phyloP scores from a whole-genome alignment of 2,113 vertebrate species.

The Amphiprion percula region DNA sequence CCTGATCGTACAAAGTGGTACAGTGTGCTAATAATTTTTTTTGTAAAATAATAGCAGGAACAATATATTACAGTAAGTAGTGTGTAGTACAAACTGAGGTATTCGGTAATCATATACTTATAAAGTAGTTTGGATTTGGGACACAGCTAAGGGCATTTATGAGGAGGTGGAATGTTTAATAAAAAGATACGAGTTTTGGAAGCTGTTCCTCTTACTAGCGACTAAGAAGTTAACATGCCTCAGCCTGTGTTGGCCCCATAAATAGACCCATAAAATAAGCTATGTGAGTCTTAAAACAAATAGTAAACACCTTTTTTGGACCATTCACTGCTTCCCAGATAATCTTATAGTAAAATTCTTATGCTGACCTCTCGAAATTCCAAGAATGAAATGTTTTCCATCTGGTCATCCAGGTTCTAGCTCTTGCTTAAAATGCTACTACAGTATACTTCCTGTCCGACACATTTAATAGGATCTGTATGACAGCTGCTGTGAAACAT shows the following conservation, averaged over 20 bases:
- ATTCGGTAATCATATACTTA: neutral
- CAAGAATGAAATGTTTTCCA: neutral
- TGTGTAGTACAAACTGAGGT: neutral
- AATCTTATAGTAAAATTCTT: neutral
- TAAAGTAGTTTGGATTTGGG: neutral
- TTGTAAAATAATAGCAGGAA: too few species aligned
- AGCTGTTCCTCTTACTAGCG: too few species aligned
- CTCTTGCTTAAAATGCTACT: neutral
- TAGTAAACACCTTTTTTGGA: too few species aligned
- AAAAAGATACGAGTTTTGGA: neutral
- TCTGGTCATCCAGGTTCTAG: neutral
- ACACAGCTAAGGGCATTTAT: neutral
- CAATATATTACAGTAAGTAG: too few species aligned
- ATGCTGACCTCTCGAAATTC: neutral
- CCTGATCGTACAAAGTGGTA: too few species aligned
- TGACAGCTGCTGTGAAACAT: neutral
- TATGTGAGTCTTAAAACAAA: too few species aligned
- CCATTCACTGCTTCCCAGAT: neutral
- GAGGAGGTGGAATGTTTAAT: neutral
- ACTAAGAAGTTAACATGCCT: too few species aligned
- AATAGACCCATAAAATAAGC: neutral
- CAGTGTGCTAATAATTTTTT: neutral
- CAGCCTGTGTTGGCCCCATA: neutral
- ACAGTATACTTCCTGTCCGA: neutral
- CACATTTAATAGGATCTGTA: neutral